Base-by-base conservation (phyloP, 2,113 vertebrate genomes). In the Pheucticus melanocephalus region DNA sequence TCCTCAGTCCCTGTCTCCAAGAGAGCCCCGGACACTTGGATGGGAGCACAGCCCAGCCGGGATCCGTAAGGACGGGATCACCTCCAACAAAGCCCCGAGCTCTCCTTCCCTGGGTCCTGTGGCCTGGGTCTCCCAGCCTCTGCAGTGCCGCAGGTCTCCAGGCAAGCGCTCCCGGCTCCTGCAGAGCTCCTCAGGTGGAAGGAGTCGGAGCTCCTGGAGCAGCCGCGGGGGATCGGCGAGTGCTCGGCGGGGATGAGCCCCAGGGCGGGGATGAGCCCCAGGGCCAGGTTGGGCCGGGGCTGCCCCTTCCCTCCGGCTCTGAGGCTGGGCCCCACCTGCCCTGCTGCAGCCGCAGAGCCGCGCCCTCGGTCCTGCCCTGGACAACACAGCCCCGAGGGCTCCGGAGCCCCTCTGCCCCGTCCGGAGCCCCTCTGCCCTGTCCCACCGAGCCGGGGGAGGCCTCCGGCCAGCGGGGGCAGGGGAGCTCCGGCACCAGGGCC, bases 201-300 rank as follows among this genome's bases (percentile, higher is more conserved):
- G 53, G 21, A 44, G 53, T 37, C 16, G 33, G 3, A 57, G 33
- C 33, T 15, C 22, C 56, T 3, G 33, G 9, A 10, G 57, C 35
- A 15, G 28, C 25, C 4, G 1, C 10, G 51, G 71, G 57, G 31
- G 20, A 40, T 28, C 0, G 0, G 50, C 9, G 8, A 30, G 40
- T 12, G 6, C 42, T 33, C 8, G n/a, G n/a, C 17, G 24, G 33
- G 28, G n/a, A 47, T 8, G 40, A n/a, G n/a, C n/a, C n/a, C n/a
- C n/a, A n/a, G n/a, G n/a, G n/a, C n/a, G n/a, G n/a, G n/a, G n/a
- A n/a, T n/a, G n/a, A 68, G 18, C 28, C n/a, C 42, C 63, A 8
- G 33, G 39, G 39, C 31, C 35, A 4, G 19, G 23, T 35, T 23
- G 53, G 42, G 53, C 35, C 64, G 2, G 79, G 23, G 28, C 53